Conservation (phyloP, 2,113 vertebrate genomes). For the Thamnophis sirtalis region DNA sequence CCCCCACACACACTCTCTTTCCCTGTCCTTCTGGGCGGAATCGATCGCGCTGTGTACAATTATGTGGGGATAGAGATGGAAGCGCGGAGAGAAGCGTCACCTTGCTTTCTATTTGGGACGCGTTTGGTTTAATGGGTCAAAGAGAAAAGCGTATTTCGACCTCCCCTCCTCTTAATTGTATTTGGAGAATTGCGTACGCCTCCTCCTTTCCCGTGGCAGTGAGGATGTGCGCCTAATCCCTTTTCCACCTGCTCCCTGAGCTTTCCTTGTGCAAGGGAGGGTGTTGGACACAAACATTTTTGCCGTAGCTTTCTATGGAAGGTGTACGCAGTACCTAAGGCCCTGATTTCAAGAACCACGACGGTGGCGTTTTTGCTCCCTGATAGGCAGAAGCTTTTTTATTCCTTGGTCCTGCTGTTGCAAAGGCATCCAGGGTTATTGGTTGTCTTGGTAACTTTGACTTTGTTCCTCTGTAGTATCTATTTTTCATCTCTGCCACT, state of each 20-base stretch:
- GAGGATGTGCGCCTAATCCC: constrained; percentile 19
- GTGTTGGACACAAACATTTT: background rate
- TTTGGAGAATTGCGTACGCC: background rate
- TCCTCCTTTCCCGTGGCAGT: background rate
- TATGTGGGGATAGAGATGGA: background rate
- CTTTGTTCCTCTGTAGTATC: constrained; percentile 10
- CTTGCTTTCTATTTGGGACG: background rate
- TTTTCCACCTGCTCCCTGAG: constrained; percentile 26
- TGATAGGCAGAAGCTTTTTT: background rate
- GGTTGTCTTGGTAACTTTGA: constrained; percentile 34
- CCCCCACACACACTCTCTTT: no score
- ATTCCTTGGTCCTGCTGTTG: background rate
- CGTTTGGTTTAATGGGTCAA: background rate
- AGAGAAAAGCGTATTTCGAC: background rate
- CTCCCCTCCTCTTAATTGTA: background rate
- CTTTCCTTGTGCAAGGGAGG: background rate
- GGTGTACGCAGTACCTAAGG: background rate
- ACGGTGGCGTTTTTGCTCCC: background rate
- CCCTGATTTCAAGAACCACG: background rate
- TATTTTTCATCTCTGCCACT: background rate
- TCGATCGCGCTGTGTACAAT: background rate
- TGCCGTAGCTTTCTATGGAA: background rate
- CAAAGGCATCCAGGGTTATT: constrained; percentile 25
- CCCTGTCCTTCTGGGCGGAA: background rate
- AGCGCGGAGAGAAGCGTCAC: background rate